These are phyloP conservation scores for Campylomormyrus numenius DNA, from an alignment of 2,113 vertebrate genomes.

Conservation along the genomic window DNA sequence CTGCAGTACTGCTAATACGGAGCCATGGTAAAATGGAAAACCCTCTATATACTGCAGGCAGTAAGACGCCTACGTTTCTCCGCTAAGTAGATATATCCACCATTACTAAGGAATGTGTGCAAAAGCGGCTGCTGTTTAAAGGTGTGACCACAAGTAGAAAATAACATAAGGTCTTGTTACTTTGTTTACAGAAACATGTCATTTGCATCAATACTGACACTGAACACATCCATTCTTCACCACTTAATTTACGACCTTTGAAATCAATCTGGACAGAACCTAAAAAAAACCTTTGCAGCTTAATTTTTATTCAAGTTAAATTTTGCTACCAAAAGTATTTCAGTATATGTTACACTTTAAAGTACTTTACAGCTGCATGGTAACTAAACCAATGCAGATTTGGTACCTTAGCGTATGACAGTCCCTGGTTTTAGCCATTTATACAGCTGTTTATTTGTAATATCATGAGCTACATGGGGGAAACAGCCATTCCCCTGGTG, in stretches of 20 bases:
- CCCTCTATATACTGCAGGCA: neutral
- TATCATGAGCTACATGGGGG: neutral
- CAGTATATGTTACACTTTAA: neutral
- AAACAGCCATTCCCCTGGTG: neutral
- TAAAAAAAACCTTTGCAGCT: neutral
- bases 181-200: neutral
- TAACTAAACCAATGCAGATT: neutral
- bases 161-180: neutral
- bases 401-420: neutral
- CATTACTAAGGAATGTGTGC: neutral
- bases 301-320: neutral
- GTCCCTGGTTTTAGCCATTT: neutral
- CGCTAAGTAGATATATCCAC: neutral
- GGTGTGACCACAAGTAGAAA: neutral
- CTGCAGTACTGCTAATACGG: neutral
- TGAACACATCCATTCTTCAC: neutral
- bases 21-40: neutral
- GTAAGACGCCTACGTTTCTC: neutral
- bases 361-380: neutral
- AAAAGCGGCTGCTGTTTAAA: neutral
- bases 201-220: neutral
- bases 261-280: neutral
- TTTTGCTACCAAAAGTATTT: neutral
- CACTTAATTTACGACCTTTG: neutral
- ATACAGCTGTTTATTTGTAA: neutral